phyloP scores from a whole-genome alignment of 2,113 vertebrate species.

The Eulemur macaco region DNA sequence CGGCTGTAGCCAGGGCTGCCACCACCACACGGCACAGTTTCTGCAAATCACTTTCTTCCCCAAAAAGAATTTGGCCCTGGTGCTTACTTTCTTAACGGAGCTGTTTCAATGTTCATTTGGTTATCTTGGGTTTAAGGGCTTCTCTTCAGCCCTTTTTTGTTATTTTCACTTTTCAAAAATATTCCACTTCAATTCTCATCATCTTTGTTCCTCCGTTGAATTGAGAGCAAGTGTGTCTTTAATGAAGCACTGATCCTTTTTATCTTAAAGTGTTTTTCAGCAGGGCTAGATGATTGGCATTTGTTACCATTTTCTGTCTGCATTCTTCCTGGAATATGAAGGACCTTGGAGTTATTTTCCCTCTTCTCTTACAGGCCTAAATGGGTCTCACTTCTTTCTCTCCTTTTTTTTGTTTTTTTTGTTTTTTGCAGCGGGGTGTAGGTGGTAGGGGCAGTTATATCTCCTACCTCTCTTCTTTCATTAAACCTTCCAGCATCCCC shows the following conservation, averaged over 20 bases:
- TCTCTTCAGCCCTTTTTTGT: slow-evolving; percentile 63
- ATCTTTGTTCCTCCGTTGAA: slow-evolving; percentile 58
- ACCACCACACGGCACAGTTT: fast-evolving
- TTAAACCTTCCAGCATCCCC: background rate
- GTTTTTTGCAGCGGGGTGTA: background rate
- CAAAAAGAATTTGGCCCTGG: background rate
- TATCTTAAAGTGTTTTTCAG: slow-evolving; percentile 56
- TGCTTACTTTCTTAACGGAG: background rate
- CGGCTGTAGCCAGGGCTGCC: background rate
- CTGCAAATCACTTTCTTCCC: background rate
- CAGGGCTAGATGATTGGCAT: slow-evolving; percentile 21
- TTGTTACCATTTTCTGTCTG: slow-evolving; percentile 55
- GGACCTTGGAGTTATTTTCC: background rate
- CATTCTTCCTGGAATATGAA: slow-evolving; percentile 55
- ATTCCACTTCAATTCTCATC: slow-evolving; percentile 61
- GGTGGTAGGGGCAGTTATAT: background rate
- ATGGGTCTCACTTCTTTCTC: background rate
- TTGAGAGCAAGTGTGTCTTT: slow-evolving; percentile 59
- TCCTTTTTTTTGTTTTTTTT: background rate
- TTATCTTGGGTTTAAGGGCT: slow-evolving; percentile 6
- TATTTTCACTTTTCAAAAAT: slow-evolving; percentile 65
- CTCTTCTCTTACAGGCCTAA: background rate
- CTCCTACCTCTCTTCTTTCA: background rate
- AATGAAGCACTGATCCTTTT: slow-evolving; percentile 21
- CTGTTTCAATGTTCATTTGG: background rate